These are phyloP conservation scores for Tiliacea citrago DNA, from an alignment of 2,888 invertebrate genomes.

Conservation along the genomic window DNA sequence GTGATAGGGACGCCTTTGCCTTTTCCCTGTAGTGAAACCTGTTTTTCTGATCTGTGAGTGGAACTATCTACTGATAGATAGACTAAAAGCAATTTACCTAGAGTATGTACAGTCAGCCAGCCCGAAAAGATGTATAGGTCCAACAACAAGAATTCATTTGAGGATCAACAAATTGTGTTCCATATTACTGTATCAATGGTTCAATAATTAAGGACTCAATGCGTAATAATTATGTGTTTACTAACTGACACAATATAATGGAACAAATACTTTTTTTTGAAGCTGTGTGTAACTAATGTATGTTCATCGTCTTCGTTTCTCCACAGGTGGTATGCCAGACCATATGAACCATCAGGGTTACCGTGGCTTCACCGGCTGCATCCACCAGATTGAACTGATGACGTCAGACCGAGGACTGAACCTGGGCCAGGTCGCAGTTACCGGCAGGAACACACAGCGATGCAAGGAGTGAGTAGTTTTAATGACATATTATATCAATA, in stretches of 20 bases:
- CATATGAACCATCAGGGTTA: conserved; percentile 92
- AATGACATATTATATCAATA: neutral
- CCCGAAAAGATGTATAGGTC: no score
- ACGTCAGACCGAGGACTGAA: conserved; percentile 92
- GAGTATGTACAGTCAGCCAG: neutral
- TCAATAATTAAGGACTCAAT: neutral
- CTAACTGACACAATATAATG: neutral
- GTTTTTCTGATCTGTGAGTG: no score
- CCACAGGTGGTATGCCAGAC: conserved; percentile 95
- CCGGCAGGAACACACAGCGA: conserved; percentile 94
- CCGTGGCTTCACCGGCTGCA: conserved; percentile 95
- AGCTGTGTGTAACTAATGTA: neutral
- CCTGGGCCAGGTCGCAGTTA: conserved; percentile 93
- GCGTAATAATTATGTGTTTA: neutral
- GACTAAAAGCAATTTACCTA: neutral
- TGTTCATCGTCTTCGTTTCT: conserved; percentile 5
- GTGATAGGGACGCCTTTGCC: neutral
- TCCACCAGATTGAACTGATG: conserved; percentile 95
- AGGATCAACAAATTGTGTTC: neutral
- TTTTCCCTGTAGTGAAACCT: no score
- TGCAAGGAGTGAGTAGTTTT: conserved; percentile 94
- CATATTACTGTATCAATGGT: neutral
- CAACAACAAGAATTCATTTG: neutral
- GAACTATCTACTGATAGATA: neutral
- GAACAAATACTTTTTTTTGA: neutral